These are phyloP conservation scores for Drosophila colorata DNA, from an alignment of 2,888 invertebrate genomes.

Conservation along the genomic window DNA sequence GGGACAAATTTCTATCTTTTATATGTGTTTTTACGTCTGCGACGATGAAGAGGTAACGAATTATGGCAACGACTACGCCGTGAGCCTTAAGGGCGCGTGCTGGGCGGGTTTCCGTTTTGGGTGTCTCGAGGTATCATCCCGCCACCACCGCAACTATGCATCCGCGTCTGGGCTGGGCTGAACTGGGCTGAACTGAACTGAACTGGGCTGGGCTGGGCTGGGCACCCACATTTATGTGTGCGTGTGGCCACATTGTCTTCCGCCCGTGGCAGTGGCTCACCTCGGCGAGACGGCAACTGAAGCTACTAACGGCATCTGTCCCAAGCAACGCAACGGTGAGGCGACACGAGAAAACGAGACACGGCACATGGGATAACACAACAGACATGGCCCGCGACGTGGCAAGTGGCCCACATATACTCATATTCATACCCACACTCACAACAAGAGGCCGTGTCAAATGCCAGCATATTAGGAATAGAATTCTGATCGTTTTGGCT, in stretches of 20 bases:
- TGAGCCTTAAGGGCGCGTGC: constrained; percentile 38
- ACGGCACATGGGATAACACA: constrained; percentile 9
- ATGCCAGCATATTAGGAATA: not conserved
- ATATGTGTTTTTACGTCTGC: constrained; percentile 62
- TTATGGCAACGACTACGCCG: constrained; percentile 56
- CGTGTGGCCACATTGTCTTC: constrained; percentile 62
- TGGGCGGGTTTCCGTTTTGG: constrained; percentile 14
- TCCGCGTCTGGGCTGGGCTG: constrained; percentile 30
- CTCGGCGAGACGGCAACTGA: constrained; percentile 51
- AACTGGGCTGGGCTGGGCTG: constrained; percentile 28
- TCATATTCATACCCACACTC: not conserved
- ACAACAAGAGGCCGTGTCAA: not conserved
- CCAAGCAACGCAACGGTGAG: constrained; percentile 12
- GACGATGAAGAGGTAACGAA: constrained; percentile 62
- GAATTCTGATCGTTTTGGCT: not conserved
- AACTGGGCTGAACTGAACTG: too few species aligned
- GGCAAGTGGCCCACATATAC: constrained; percentile 20
- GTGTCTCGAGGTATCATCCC: constrained; percentile 43
- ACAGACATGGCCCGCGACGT: constrained; percentile 13
- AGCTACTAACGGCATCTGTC: constrained; percentile 46
- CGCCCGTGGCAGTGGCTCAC: constrained; percentile 40
- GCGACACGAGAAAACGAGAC: constrained; percentile 21
- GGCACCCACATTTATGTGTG: constrained; percentile 55
- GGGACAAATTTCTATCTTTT: constrained; percentile 77
- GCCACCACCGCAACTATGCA: not conserved